These are phyloP conservation scores for Phylloscopus trochilus DNA, from an alignment of 2,113 vertebrate species.

Conservation along the genomic window DNA sequence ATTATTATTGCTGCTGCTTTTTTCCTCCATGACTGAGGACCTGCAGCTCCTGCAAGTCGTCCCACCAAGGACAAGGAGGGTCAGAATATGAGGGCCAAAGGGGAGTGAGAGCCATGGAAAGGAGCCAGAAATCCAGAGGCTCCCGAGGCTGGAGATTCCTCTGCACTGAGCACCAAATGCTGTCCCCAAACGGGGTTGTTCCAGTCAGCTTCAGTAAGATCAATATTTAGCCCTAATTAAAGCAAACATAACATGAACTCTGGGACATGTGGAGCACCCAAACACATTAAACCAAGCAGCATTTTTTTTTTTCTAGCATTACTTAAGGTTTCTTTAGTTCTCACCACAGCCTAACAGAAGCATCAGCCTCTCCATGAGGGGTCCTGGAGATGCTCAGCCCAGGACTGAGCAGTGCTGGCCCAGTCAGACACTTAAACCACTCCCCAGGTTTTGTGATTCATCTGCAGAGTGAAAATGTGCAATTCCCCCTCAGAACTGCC, in stretches of 20 bases:
- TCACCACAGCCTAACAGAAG: accelerated
- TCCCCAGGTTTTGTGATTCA: accelerated
- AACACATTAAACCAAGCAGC: background rate
- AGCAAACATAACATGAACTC: background rate
- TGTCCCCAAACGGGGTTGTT: background rate
- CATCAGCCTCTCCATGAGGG: background rate
- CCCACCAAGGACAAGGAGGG: background rate
- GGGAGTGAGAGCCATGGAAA: background rate
- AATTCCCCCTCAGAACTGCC: background rate
- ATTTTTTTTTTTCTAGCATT: background rate
- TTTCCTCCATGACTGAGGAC: background rate
- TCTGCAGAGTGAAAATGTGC: accelerated
- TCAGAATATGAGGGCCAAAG: background rate
- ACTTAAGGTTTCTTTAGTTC: background rate
- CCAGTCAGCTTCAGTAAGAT: background rate
- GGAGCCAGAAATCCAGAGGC: background rate
- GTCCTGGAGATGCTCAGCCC: background rate
- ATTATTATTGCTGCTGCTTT: no score
- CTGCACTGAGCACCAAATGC: background rate
- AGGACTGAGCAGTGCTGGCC: background rate
- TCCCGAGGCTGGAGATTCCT: accelerated
- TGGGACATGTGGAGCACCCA: background rate
- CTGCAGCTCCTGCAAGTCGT: background rate
- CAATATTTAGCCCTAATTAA: slow-evolving; percentile 32
- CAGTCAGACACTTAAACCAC: accelerated